phyloP scores from a whole-genome alignment of 2,113 vertebrate genomes.

The Nothocercus nigrocapillus region DNA sequence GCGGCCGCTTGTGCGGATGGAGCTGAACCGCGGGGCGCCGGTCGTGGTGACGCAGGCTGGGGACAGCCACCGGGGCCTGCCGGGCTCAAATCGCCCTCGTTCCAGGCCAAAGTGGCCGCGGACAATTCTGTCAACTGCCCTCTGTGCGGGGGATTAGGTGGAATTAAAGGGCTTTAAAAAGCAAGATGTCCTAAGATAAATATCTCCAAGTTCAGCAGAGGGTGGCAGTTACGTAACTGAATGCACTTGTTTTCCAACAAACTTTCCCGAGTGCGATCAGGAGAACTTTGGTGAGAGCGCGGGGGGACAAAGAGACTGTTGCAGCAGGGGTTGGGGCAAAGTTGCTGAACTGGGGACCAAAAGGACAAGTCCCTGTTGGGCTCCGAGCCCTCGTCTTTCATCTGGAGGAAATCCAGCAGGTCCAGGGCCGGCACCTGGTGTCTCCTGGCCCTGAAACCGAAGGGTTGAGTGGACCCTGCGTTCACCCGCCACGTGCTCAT shows the following conservation, averaged over 20 bases:
- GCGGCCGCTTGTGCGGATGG: background rate
- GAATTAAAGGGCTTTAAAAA: conserved; percentile 67
- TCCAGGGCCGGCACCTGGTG: background rate
- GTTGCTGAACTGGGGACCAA: background rate
- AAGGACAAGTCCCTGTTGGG: background rate
- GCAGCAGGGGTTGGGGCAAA: background rate
- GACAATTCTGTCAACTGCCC: background rate
- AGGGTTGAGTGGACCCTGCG: background rate
- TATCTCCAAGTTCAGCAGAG: conserved; percentile 32
- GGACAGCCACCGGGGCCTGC: rapidly evolving
- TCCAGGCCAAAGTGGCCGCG: background rate
- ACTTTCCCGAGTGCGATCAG: background rate
- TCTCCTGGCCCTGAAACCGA: background rate
- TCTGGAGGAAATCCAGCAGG: background rate
- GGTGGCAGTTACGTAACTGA: conserved; percentile 12
- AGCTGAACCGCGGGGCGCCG: background rate
- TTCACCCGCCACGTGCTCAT: rapidly evolving
- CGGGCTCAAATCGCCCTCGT: background rate
- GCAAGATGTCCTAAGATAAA: conserved; percentile 70
- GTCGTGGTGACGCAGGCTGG: background rate
- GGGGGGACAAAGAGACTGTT: background rate
- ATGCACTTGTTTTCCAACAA: background rate
- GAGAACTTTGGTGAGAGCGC: rapidly evolving
- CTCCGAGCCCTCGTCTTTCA: background rate
- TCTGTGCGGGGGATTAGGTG: conserved; percentile 36